Conservation (phyloP, 2,797 vertebrate genomes). For the Phrynocephalus vlangalii region DNA sequence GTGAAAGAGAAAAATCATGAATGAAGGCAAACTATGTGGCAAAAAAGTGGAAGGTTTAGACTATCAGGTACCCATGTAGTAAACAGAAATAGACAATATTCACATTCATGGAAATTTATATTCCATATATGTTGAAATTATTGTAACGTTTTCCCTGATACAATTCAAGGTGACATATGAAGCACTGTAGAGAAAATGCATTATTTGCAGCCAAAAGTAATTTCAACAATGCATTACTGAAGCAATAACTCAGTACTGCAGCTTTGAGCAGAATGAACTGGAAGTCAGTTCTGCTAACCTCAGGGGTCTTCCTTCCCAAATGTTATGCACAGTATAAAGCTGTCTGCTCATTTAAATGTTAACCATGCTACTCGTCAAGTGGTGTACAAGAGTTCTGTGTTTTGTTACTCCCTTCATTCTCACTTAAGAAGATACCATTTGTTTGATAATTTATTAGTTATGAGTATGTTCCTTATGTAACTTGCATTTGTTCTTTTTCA, state of each 20-base stretch:
- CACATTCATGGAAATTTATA: neutral
- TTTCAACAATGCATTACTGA: neutral
- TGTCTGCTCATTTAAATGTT: constrained; percentile 1
- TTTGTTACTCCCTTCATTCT: neutral
- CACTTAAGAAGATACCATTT: neutral
- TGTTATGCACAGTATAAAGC: neutral
- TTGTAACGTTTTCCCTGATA: neutral
- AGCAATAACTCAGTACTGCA: neutral
- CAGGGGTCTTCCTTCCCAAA: neutral
- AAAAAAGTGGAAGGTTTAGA: neutral
- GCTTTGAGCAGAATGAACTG: neutral
- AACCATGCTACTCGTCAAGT: neutral
- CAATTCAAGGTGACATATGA: accelerated
- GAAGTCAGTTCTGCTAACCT: neutral
- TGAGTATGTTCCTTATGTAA: neutral
- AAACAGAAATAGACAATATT: neutral
- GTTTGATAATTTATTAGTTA: neutral
- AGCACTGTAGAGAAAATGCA: neutral
- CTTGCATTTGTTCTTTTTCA: neutral
- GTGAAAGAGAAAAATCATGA: neutral
- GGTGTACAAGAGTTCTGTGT: neutral
- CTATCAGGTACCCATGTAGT: accelerated
- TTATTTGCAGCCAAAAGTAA: neutral
- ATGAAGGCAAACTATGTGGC: neutral
- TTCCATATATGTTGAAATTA: neutral